A percentile compares a stretch with the other conserved stretches of the same genome.
phyloP scores from a whole-genome alignment of 1,140 invertebrate genomes.

The Diachasma alloeum region DNA sequence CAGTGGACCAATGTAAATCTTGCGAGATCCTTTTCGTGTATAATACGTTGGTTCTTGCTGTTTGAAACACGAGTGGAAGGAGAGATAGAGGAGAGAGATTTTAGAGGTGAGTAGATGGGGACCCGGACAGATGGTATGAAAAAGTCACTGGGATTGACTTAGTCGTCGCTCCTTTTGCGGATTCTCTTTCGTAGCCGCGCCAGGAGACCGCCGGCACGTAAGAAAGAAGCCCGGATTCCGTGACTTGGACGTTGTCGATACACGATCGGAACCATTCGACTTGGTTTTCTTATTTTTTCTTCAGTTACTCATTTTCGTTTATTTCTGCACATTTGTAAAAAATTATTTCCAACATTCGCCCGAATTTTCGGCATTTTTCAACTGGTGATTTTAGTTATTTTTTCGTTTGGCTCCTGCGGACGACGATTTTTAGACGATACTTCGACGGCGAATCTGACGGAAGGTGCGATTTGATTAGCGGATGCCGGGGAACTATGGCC shows the following conservation, averaged over 20 bases:
- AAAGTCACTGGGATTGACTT: slow-evolving; percentile 20
- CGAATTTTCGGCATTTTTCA: neutral
- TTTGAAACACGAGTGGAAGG: neutral
- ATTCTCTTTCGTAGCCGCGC: slow-evolving; percentile 33
- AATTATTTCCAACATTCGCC: neutral
- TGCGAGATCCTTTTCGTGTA: neutral
- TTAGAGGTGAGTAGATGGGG: neutral
- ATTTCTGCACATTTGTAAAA: slow-evolving; percentile 5
- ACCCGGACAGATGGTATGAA: neutral
- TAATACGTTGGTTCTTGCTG: neutral
- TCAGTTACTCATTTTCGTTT: neutral
- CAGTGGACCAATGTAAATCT: slow-evolving; percentile 49
- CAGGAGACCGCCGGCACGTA: slow-evolving; percentile 44
- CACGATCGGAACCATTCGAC: slow-evolving; percentile 43
- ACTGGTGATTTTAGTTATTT: neutral
- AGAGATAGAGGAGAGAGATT: neutral
- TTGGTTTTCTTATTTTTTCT: slow-evolving; percentile 24
- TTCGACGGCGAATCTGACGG: slow-evolving; percentile 11
- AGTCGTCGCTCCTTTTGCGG: slow-evolving; percentile 50
- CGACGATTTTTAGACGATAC: neutral
- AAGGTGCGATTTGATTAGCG: slow-evolving; percentile 57
- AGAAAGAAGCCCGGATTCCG: slow-evolving; percentile 58
- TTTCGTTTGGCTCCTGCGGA: neutral
- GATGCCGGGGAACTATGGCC: slow-evolving; percentile 51
- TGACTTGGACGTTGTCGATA: slow-evolving; percentile 38